Percentiles rank a stretch among this genome's conserved stretches.
phyloP scores from a whole-genome alignment of 2,888 invertebrate genomes.

The Caenorhabditis doughertyi region DNA sequence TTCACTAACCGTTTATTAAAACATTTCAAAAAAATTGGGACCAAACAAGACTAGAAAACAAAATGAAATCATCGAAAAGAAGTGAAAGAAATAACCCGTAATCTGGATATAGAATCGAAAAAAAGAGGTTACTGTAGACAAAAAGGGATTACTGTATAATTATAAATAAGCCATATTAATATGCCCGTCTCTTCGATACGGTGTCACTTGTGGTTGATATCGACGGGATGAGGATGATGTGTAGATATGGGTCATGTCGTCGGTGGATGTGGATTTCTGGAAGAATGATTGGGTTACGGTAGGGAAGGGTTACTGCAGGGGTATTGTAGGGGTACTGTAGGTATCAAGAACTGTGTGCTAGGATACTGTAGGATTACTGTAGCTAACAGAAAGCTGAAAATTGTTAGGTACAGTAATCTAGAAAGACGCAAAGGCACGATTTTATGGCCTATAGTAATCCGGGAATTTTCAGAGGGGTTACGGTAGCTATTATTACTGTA shows the following conservation, averaged over 20 bases:
- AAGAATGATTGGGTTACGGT: neutral
- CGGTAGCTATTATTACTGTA: too few relatives aligned
- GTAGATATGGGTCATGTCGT: slow-evolving; percentile 46
- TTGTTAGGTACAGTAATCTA: too few relatives aligned
- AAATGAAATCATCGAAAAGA: neutral
- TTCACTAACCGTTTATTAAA: slow-evolving; percentile 14
- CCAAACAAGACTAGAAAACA: slow-evolving; percentile 7
- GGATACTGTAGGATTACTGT: too few relatives aligned
- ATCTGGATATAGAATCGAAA: neutral
- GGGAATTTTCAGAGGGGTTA: too few relatives aligned
- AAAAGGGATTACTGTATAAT: neutral
- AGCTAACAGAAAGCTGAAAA: too few relatives aligned
- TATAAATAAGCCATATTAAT: slow-evolving; percentile 63
- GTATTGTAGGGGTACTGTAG: too few relatives aligned
- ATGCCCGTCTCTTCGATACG: slow-evolving; percentile 37
- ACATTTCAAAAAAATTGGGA: neutral
- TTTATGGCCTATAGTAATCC: too few relatives aligned
- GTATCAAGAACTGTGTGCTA: too few relatives aligned
- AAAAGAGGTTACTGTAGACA: neutral
- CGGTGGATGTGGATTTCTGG: slow-evolving; percentile 55
- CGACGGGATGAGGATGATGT: slow-evolving; percentile 28
- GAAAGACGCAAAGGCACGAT: too few relatives aligned
- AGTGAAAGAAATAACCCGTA: slow-evolving; percentile 27
- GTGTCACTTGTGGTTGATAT: slow-evolving; percentile 31
- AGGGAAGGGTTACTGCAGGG: too few relatives aligned